Base-by-base conservation (phyloP, 2,113 vertebrate species). In the Dunckerocampus dactyliophorus region DNA sequence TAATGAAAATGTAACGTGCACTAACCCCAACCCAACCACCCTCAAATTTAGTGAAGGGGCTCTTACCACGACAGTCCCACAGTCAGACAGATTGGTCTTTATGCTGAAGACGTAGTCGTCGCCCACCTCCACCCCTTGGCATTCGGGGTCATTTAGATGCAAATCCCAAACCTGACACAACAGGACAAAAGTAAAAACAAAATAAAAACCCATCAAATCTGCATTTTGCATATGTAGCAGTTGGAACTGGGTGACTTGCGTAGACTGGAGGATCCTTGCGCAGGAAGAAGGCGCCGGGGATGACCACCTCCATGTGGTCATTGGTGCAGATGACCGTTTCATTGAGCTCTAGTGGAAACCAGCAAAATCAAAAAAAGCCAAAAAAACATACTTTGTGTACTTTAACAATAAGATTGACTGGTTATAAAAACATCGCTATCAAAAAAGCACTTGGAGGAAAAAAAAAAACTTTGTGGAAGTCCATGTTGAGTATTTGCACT, bases 311-410 rank as follows among this genome's bases (percentile, higher is more conserved):
- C 82, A 87, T 90, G 47, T 83, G 80, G 68, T 90, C 88, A 39
- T 93, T 91, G 70, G 85, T 86, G 57, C 85, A 90, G 51, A 89
- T 63, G 47, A 90, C 84, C 0, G 83, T 92, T 85, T 92, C 84
- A 74, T 79, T 92, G 62, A 93, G 89, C 76, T 93, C 89, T 93
- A 24, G 6, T 34, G 55, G 54, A 68, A 14, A 43, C 60, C 24
- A 28, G 24, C 31, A 34, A 34, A 7, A 34, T 34, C 31, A 34
- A 7, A 34, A 5, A 34, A 5, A 34, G 31, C 19, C 43, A 42
- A n/a, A n/a, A n/a, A n/a, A n/a, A n/a, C n/a, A n/a, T n/a, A 28
- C 21, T 16, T 8, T 31, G 14, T 52, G 22, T 8, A 50, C 5
- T 2, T 28, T 28, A 28, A 28, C n/a, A n/a, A n/a, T n/a, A n/a